phyloP scores from a whole-genome alignment of 2,113 vertebrate genomes.

The Stegastes partitus region DNA sequence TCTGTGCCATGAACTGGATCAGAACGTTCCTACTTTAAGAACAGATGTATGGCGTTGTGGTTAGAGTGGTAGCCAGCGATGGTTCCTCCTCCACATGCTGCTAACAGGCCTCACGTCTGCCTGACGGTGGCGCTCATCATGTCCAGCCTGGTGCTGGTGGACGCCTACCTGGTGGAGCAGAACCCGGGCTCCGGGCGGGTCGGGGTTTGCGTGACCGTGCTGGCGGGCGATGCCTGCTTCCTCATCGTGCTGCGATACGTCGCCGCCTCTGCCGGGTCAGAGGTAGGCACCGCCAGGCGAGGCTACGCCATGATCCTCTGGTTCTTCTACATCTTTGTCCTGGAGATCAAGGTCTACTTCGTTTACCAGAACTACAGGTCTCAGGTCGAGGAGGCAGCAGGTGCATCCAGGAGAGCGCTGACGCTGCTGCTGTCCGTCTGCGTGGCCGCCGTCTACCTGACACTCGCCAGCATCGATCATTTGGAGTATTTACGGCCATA shows the following conservation, averaged over 20 bases:
- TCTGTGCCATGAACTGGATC: too few species aligned
- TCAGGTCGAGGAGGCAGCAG: background rate
- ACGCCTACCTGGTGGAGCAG: conserved; percentile 35
- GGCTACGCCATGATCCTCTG: conserved; percentile 83
- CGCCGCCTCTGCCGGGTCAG: conserved; percentile 69
- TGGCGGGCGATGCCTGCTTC: conserved; percentile 2
- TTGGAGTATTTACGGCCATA: conserved; percentile 76
- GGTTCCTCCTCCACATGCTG: too few species aligned
- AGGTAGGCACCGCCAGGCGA: conserved; percentile 75
- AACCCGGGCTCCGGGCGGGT: conserved; percentile 15
- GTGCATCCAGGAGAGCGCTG: conserved; percentile 5
- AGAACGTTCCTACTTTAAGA: too few species aligned
- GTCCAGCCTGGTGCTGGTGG: conserved; percentile 30
- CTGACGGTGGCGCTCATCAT: conserved; percentile 10
- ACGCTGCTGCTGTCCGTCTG: conserved; percentile 31
- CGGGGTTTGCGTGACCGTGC: background rate
- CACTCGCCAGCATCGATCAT: conserved; percentile 62
- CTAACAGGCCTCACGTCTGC: conserved; percentile 8
- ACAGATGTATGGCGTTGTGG: too few species aligned
- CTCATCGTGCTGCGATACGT: conserved; percentile 31
- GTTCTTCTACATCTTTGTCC: conserved; percentile 82
- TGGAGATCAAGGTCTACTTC: conserved; percentile 84
- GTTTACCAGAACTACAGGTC: conserved; percentile 82
- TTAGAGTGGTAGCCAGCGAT: too few species aligned
- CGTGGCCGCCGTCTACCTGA: conserved; percentile 17